A percentile compares a stretch with the other conserved stretches of the same genome.
Conservation (phyloP, 1,140 invertebrate genomes). For the Telenomus remus region DNA sequence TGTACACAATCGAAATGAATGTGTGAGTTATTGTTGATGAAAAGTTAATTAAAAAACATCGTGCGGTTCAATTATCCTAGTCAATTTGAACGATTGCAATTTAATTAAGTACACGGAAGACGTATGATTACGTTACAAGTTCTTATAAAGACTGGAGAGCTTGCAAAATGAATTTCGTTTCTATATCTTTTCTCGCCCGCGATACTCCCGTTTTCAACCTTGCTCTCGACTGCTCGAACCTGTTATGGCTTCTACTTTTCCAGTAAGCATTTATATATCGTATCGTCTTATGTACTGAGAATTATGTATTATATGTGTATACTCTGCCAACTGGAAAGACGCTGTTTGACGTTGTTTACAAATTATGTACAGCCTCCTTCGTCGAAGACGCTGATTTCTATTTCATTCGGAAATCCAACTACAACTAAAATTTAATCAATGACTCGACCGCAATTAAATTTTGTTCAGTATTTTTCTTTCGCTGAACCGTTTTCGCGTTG, state of each 20-base stretch:
- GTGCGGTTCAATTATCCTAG: constrained; percentile 38
- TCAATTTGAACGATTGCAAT: constrained; percentile 54
- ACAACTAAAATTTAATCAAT: constrained; percentile 8
- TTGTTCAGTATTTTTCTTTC: too few relatives aligned
- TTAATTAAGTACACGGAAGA: constrained; percentile 53
- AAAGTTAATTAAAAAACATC: constrained; percentile 28
- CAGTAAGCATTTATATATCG: constrained; percentile 13
- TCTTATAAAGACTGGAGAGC: constrained; percentile 34
- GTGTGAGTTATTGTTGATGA: constrained; percentile 22
- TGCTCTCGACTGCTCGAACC: constrained; percentile 32
- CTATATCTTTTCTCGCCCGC: constrained; percentile 33
- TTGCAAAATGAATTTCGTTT: constrained; percentile 50
- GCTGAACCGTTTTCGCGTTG: too few relatives aligned
- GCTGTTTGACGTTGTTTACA: constrained; percentile 13
- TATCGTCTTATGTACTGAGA: constrained; percentile 16
- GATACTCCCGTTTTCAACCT: constrained; percentile 35
- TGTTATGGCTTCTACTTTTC: constrained; percentile 26
- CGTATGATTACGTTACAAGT: constrained; percentile 56
- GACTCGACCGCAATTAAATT: neutral
- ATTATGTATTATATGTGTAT: constrained; percentile 31
- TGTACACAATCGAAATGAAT: constrained; percentile 26
- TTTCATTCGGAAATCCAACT: constrained; percentile 17
- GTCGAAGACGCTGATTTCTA: constrained; percentile 6
- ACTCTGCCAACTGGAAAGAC: constrained; percentile 16
- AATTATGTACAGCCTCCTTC: constrained; percentile 24